A percentile compares a stretch with the other conserved stretches of the same genome.
Conservation (phyloP, 1,140 invertebrate species). For the Panagrolaimus sp. region DNA sequence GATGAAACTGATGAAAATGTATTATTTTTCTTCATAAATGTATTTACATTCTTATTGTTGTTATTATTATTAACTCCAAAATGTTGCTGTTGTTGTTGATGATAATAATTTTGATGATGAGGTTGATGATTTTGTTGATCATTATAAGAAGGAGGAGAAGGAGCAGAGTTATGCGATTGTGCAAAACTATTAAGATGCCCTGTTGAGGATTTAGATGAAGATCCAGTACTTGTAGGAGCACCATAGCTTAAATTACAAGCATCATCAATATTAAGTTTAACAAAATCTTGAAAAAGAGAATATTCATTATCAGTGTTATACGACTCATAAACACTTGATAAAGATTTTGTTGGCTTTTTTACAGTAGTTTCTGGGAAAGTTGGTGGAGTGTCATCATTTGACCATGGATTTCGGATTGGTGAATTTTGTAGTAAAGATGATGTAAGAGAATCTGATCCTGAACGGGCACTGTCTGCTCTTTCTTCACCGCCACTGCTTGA, state of each 20-base stretch:
- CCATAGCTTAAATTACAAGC: not conserved
- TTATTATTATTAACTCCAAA: not conserved
- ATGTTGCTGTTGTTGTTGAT: not conserved
- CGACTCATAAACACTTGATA: conserved; percentile 4
- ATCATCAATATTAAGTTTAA: conserved; percentile 12
- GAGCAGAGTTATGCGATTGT: conserved; percentile 7
- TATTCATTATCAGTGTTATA: not conserved
- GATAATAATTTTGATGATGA: not conserved
- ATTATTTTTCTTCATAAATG: too few species aligned
- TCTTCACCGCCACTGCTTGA: conserved; percentile 7
- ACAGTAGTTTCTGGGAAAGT: not conserved
- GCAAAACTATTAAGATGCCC: conserved; percentile 9
- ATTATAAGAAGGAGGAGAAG: not conserved
- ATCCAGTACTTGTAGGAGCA: not conserved
- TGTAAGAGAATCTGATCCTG: not conserved
- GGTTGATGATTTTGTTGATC: too few species aligned
- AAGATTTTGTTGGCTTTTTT: conserved; percentile 2
- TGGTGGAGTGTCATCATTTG: not conserved
- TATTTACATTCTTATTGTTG: not conserved
- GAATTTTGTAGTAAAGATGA: conserved; percentile 10
- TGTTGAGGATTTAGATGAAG: not conserved
- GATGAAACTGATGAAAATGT: not conserved
- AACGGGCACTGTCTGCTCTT: conserved; percentile 6
- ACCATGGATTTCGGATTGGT: not conserved
- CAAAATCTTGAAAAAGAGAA: not conserved